These are phyloP conservation scores for Eupithecia tripunctaria DNA, from an alignment of 2,888 invertebrate species.

Conservation along the genomic window DNA sequence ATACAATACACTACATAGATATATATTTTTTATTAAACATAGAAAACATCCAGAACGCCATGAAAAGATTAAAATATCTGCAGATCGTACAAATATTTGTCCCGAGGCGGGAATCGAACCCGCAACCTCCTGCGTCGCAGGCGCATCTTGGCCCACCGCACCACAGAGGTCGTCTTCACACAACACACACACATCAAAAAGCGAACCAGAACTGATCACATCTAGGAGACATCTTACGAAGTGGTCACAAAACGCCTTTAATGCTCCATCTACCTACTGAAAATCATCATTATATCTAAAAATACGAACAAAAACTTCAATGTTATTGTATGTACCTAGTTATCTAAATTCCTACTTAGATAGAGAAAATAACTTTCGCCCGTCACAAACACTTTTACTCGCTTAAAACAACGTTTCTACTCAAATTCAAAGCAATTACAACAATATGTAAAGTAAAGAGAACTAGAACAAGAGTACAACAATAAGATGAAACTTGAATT, in stretches of 20 bases:
- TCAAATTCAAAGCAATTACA: conserved; percentile 47
- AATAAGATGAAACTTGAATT: conserved; percentile 59
- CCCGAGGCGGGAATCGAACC: too few species aligned
- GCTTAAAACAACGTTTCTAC: conserved; percentile 42
- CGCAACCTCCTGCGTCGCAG: too few species aligned
- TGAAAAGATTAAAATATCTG: too few species aligned
- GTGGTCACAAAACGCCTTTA: neutral
- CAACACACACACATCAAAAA: too few species aligned
- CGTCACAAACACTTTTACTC: conserved; percentile 43
- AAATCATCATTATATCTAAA: neutral
- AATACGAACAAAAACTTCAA: neutral
- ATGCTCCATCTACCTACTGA: neutral
- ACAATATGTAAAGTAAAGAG: conserved; percentile 54
- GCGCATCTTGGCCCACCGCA: too few species aligned
- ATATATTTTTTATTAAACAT: too few species aligned
- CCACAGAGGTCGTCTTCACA: too few species aligned
- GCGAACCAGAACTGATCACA: neutral
- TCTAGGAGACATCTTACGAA: neutral
- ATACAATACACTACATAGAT: too few species aligned
- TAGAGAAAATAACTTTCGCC: conserved; percentile 48
- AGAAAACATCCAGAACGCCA: too few species aligned
- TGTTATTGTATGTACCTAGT: neutral
- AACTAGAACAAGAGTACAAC: conserved; percentile 59
- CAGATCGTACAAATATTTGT: too few species aligned
- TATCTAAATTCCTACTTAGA: neutral